Evolutionary conservation across 2,888 invertebrate genomes (phyloP).

Genomic region (Iphiclides podalirius): DNA sequence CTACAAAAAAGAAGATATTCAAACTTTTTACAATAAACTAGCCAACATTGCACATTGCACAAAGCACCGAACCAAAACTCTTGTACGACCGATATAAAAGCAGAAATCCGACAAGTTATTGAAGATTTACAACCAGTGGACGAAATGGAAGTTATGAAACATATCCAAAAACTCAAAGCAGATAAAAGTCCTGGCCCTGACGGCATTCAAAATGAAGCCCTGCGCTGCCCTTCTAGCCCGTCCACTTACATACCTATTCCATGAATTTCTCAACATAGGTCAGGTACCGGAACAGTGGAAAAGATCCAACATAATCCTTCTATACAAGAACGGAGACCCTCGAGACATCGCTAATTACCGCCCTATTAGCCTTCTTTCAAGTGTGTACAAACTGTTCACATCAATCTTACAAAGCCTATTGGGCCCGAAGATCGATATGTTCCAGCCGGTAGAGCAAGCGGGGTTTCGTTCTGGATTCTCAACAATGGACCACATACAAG

Average conservation of each 20-base stretch:
- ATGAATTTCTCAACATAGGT: too few species aligned
- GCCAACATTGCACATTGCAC: too few species aligned
- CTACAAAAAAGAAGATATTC: too few species aligned
- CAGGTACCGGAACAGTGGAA: too few species aligned
- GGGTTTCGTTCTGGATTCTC: not conserved
- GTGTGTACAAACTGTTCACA: not conserved
- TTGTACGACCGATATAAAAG: too few species aligned
- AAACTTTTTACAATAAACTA: too few species aligned
- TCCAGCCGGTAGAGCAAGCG: not conserved
- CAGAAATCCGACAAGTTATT: too few species aligned
- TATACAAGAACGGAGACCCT: too few species aligned
- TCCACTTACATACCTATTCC: slow-evolving; percentile 21
- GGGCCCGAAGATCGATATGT: not conserved
- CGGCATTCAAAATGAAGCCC: slow-evolving; percentile 27
- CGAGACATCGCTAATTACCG: not conserved
- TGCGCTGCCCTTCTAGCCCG: slow-evolving; percentile 19
- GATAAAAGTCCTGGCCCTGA: slow-evolving; percentile 31
- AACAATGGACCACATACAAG: slow-evolving; percentile 24
- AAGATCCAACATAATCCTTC: too few species aligned
- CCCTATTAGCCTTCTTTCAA: not conserved
- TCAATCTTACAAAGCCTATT: not conserved
- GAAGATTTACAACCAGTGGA: too few species aligned
- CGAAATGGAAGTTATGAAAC: slow-evolving; percentile 21
- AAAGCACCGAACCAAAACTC: too few species aligned
- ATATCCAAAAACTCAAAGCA: slow-evolving; percentile 24